phyloP scores from a whole-genome alignment of 2,888 invertebrate genomes.

The Dendrolimus houi region DNA sequence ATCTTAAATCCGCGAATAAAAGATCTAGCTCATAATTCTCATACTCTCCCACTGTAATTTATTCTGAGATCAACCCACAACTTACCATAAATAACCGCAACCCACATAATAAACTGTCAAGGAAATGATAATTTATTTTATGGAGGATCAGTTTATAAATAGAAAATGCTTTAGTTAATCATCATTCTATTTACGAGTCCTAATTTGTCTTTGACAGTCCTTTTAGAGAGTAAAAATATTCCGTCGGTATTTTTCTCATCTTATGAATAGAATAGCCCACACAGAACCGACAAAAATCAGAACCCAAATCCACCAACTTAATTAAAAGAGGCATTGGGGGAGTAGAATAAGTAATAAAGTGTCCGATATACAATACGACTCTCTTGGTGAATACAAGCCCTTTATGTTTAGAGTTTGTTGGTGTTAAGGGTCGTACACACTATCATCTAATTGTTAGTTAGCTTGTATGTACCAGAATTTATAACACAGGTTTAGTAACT shows the following conservation, averaged over 20 bases:
- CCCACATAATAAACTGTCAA: background rate
- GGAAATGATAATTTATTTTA: background rate
- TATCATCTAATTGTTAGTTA: too few species aligned
- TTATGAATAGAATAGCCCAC: background rate
- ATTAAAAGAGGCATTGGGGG: slow-evolving; percentile 4
- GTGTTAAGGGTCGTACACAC: too few species aligned
- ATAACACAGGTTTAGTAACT: too few species aligned
- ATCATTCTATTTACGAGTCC: too few species aligned
- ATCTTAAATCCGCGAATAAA: background rate
- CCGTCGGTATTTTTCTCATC: background rate
- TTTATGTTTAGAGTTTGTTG: background rate
- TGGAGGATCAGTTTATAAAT: background rate
- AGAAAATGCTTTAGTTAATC: too few species aligned
- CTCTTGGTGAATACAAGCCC: background rate
- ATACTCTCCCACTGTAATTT: background rate
- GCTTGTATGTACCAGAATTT: too few species aligned
- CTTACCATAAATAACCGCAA: background rate
- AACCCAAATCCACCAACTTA: background rate
- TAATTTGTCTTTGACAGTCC: too few species aligned
- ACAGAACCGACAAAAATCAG: background rate
- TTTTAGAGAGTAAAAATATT: too few species aligned
- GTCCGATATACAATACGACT: slow-evolving; percentile 2
- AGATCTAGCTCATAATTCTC: background rate
- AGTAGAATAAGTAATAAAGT: slow-evolving; percentile 4
- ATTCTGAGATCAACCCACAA: background rate